phyloP scores from a whole-genome alignment of 2,888 invertebrate species.

The Rhimphoctona megacephalus region DNA sequence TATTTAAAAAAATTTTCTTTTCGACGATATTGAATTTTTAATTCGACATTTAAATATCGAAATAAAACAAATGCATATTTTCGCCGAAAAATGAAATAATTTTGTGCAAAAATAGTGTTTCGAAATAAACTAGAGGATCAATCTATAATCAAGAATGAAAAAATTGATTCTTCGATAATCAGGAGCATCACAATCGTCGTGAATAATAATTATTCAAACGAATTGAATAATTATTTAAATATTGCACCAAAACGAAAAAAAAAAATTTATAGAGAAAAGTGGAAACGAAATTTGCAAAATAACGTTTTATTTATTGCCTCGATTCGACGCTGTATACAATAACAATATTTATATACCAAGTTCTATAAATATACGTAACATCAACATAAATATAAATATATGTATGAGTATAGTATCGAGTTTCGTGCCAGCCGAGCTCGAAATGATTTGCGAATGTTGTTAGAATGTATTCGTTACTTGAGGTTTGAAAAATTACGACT shows the following conservation, averaged over 20 bases:
- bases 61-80: no score
- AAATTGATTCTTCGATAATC: no score
- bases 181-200: no score
- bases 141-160: no score
- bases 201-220: neutral
- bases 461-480: constrained; percentile 73
- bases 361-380: constrained; percentile 9
- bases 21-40: no score
- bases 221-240: no score
- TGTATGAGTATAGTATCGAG: constrained; percentile 30
- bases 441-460: constrained; percentile 73
- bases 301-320: constrained; percentile 7
- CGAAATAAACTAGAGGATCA: no score
- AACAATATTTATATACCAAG: constrained; percentile 14
- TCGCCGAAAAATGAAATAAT: no score
- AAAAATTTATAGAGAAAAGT: neutral
- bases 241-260: neutral
- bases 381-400: constrained; percentile 34
- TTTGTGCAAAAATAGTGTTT: no score
- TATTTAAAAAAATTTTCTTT: no score
- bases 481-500: no score
- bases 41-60: no score
- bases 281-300: neutral
- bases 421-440: constrained; percentile 74
- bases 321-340: constrained; percentile 19